Base-by-base conservation (phyloP, 2,113 vertebrate species). In the Microtus ochrogaster region DNA sequence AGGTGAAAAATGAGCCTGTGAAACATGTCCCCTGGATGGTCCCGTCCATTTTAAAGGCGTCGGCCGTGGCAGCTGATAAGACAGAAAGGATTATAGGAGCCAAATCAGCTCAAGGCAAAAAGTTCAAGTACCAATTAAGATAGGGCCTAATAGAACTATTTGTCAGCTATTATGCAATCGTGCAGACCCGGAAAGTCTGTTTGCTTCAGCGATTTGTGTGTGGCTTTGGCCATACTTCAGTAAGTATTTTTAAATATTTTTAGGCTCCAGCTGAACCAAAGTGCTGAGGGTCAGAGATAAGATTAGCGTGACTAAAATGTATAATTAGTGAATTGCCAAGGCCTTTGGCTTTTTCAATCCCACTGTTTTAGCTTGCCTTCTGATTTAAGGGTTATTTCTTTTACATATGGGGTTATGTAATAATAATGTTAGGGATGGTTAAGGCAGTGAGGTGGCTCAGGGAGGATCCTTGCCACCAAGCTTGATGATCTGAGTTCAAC, bases 81-180 rank as follows among this genome's bases (percentile, higher is more conserved):
- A 81, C 61, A 96, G 87, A 61, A 90, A 97, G 68, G 87, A 86
- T 96, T 97, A 78, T 66, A 96, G 41, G 97, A 98, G 49, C 30
- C 77, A 97, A 93, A 90, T 91, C 81, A 87, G 79, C 88, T 98
- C 97, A 97, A 91, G 96, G 82, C 36, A 96, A 95, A 68, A 86
- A 98, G 95, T 97, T 97, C 95, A 97, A 97, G 74, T 92, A 78
- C 81, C 94, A 98, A 94, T 97, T 97, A 97, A 97, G 68, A 95
- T 7, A 97, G 55, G 39, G 58, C 24, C 92, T 94, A 95, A 97
- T 96, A 92, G 85, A 93, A 96, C 89, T 96, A 86, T 91, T 96
- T 89, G 49, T 96, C 89, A 94, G 68, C 92, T 96, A 44, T 73
- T 92, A 97, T 90, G 55, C 96, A 93, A 90, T n/a, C 93, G 92